These are phyloP conservation scores for Dendrolimus pini DNA, from an alignment of 2,888 invertebrate genomes.

Conservation along the genomic window DNA sequence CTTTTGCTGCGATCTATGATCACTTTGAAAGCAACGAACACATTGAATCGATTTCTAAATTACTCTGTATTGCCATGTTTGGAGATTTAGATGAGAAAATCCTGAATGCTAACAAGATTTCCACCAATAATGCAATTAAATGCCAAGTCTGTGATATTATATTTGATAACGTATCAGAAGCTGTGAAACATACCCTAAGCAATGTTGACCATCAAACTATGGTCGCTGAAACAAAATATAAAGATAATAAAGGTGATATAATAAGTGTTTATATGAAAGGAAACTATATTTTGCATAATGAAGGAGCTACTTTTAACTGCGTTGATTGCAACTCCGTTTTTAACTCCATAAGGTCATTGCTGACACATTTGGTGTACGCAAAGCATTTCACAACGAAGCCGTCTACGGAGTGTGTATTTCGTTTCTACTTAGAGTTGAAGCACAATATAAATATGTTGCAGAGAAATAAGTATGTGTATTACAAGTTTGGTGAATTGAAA, in stretches of 20 bases:
- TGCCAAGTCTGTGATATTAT: slow-evolving; percentile 44
- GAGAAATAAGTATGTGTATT: slow-evolving; percentile 60
- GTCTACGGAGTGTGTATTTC: slow-evolving; percentile 51
- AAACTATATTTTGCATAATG: slow-evolving; percentile 51
- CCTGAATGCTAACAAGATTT: slow-evolving; percentile 37
- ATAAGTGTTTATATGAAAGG: slow-evolving; percentile 65
- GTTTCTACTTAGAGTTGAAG: slow-evolving; percentile 64
- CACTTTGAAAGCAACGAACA: slow-evolving; percentile 58
- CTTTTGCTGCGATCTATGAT: slow-evolving; percentile 58
- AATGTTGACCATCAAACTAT: slow-evolving; percentile 48
- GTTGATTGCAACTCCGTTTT: slow-evolving; percentile 46
- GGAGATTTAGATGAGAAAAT: slow-evolving; percentile 37
- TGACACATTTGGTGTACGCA: slow-evolving; percentile 56
- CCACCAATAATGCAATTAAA: slow-evolving; percentile 23
- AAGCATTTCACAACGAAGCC: slow-evolving; percentile 52
- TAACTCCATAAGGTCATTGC: slow-evolving; percentile 51
- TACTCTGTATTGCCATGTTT: slow-evolving; percentile 47
- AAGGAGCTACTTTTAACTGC: slow-evolving; percentile 52
- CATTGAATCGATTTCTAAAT: slow-evolving; percentile 46
- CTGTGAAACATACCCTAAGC: slow-evolving; percentile 44
- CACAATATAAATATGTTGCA: slow-evolving; percentile 62
- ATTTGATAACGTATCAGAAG: slow-evolving; percentile 37
- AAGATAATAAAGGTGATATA: slow-evolving; percentile 50
- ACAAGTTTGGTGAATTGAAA: slow-evolving; percentile 53
- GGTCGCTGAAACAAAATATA: slow-evolving; percentile 35